phyloP scores from a whole-genome alignment of 2,113 vertebrate genomes.

The Junco hyemalis region DNA sequence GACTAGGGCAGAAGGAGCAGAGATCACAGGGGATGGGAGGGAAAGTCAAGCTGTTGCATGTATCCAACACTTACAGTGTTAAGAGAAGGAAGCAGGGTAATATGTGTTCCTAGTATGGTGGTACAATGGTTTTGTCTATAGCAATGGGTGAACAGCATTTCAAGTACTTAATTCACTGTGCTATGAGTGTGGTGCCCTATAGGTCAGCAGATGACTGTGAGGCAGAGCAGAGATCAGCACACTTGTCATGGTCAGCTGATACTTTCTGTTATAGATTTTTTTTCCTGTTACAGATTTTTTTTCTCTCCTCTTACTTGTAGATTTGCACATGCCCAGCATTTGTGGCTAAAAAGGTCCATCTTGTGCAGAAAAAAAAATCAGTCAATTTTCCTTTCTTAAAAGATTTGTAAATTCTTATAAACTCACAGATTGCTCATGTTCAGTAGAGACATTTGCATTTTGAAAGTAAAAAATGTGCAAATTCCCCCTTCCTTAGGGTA shows the following conservation, averaged over 20 bases:
- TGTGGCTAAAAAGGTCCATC: neutral
- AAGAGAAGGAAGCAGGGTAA: neutral
- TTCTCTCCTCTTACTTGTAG: neutral
- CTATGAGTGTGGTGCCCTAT: neutral
- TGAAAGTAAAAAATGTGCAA: neutral
- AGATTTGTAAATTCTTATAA: neutral
- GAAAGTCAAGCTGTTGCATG: neutral
- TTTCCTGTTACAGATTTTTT: neutral
- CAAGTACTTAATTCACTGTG: neutral
- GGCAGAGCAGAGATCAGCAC: neutral
- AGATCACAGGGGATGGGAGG: neutral
- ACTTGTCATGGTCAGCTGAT: neutral
- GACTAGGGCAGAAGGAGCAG: neutral
- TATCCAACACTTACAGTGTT: neutral
- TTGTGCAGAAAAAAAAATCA: neutral
- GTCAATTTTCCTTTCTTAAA: neutral
- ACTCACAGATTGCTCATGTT: neutral
- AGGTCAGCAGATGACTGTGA: neutral
- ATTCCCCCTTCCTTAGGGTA: neutral
- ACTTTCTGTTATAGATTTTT: neutral
- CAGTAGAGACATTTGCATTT: neutral
- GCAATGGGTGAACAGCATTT: neutral
- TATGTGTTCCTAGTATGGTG: rapidly evolving
- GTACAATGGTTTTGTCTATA: neutral
- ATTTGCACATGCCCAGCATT: neutral